These are phyloP conservation scores for rat (Rattus norvegicus) DNA, from an alignment of 2,113 vertebrate species.

Conservation along the genomic window GRCr8 NC_086031.1:39657501-39658000, in stretches of 20 bases:
- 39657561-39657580: neutral
- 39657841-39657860: neutral
- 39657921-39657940: neutral
- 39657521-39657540: neutral
- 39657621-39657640: slow-evolving; percentile 5
- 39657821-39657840: too few species aligned
- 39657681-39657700: slow-evolving; percentile 26
- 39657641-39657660: neutral
- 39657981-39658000: neutral
- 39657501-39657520: neutral
- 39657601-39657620: neutral
- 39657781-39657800: neutral
- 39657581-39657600: neutral
- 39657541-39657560: neutral
- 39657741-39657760: neutral
- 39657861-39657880: neutral
- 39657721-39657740: neutral
- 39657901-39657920: neutral
- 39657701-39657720: neutral
- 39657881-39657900: neutral
- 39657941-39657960: neutral
- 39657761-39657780: neutral
- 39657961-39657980: neutral
- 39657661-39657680: neutral
- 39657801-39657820: neutral